Conservation (phyloP, 2,888 invertebrate genomes). For the Stenoptilia bipunctidactyla region DNA sequence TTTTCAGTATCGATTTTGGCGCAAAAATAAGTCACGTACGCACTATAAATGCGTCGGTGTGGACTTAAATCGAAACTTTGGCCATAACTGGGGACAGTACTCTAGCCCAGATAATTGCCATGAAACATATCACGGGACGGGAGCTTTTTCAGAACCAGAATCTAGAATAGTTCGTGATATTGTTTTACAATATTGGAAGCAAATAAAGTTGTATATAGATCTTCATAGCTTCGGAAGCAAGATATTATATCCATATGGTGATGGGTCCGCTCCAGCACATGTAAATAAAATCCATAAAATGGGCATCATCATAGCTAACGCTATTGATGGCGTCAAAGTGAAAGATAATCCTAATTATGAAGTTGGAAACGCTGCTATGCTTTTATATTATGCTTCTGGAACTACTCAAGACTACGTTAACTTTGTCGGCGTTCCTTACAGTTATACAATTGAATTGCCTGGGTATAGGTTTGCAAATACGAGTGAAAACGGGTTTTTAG, state of each 20-base stretch:
- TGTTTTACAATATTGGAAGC: slow-evolving; percentile 51
- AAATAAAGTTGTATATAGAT: slow-evolving; percentile 75
- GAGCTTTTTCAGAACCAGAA: slow-evolving; percentile 77
- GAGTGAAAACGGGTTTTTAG: slow-evolving; percentile 59
- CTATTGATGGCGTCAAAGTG: slow-evolving; percentile 47
- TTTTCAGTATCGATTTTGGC: slow-evolving; percentile 75
- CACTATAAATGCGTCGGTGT: slow-evolving; percentile 73
- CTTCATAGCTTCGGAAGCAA: slow-evolving; percentile 81
- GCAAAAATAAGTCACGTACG: slow-evolving; percentile 72
- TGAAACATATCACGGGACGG: slow-evolving; percentile 73
- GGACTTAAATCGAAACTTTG: slow-evolving; percentile 84
- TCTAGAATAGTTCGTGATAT: slow-evolving; percentile 67
- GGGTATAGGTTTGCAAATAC: slow-evolving; percentile 39
- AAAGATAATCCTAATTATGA: slow-evolving; percentile 41
- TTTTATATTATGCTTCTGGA: slow-evolving; percentile 72
- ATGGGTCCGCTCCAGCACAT: slow-evolving; percentile 48
- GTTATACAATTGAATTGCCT: slow-evolving; percentile 75
- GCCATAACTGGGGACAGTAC: slow-evolving; percentile 76
- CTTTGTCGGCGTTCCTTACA: no score
- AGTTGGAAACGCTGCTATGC: slow-evolving; percentile 56
- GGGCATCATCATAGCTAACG: slow-evolving; percentile 39
- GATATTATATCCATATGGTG: slow-evolving; percentile 71
- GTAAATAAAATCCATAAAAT: slow-evolving; percentile 37
- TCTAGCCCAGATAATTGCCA: slow-evolving; percentile 72
- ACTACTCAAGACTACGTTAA: slow-evolving; percentile 76